Percentiles rank a stretch among this genome's conserved stretches.
Evolutionary conservation across 2,797 vertebrate genomes (phyloP).

Genomic region (Enteromius anoplus): DNA sequence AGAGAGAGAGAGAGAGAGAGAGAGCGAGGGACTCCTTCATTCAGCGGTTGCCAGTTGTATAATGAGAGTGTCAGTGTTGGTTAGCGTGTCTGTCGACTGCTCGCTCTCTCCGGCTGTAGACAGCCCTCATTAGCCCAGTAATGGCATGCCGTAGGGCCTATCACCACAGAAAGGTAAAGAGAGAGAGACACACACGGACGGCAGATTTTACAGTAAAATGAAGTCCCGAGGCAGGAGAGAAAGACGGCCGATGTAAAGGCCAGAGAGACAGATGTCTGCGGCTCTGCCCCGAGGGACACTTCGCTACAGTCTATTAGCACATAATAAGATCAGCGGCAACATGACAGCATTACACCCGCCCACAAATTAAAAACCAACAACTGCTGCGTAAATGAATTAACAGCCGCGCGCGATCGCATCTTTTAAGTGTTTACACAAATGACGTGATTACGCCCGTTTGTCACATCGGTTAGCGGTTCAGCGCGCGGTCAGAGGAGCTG

Average conservation of each 20-base stretch:
- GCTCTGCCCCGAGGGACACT: constrained; percentile 57
- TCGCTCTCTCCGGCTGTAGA: constrained; percentile 75
- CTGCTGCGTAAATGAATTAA: constrained; percentile 32
- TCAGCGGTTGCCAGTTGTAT: constrained; percentile 79
- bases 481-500: not conserved
- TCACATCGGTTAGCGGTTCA: constrained; percentile 33
- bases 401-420: constrained; percentile 8
- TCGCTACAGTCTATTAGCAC: constrained; percentile 53
- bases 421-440: constrained; percentile 45
- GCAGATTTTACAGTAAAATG: constrained; percentile 53
- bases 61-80: constrained; percentile 84
- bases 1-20: constrained; percentile 25
- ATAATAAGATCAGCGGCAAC: constrained; percentile 51
- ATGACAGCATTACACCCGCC: constrained; percentile 47
- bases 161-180: constrained; percentile 63
- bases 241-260: constrained; percentile 45
- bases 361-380: constrained; percentile 50
- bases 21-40: constrained; percentile 69
- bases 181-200: constrained; percentile 49
- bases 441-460: constrained; percentile 17
- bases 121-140: constrained; percentile 85
- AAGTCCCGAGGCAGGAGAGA: constrained; percentile 59
- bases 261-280: constrained; percentile 62
- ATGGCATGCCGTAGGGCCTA: constrained; percentile 81
- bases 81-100: constrained; percentile 73